Base-by-base conservation (phyloP, 2,888 invertebrate genomes). In the Apamea anceps region DNA sequence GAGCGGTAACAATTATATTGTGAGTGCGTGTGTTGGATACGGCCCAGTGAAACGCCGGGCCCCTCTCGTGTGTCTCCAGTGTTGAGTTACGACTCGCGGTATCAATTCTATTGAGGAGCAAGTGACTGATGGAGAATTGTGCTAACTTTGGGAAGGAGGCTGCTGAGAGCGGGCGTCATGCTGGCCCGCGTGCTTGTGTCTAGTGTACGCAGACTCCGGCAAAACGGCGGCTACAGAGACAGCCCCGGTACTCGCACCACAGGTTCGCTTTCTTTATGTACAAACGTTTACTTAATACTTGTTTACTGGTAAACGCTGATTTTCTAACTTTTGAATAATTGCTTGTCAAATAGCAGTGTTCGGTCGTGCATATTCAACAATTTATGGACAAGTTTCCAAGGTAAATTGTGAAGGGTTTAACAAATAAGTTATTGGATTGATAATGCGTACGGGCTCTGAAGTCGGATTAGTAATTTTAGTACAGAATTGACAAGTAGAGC, bases 71-170 rank as follows among this genome's bases (percentile, higher is more conserved):
- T 94, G 95, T 94, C 91, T 91, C 91, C 91, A 94, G 95, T 95
- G 95, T 92, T 91, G 84, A 91, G 92, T 94, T 93, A 90, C 91
- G 89, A 88, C 85, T 92, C 88, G 90, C 86, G 90, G 86, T 91
- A 92, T 89, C 89, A 92, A 91, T 92, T 90, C 86, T 90, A 90
- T 91, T 89, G 91, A 91, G 90, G 92, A 90, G 88, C 90, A 89
- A 91, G 94, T 95, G 94, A 94, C 95, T 94, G 94, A 96, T 97
- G 96, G 96, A 94, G 95, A 93, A 93, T 94, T 92, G 93, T 93
- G 93, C 90, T 93, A 91, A 91, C 91, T 92, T 91, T 90, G 90
- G 90, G 92, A 91, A 91, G 91, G 93, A 92, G 91, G 77, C 81
- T 79, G 90, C 91, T 89, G 91, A 88, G 92, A 92, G 88, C 92